phyloP scores from a whole-genome alignment of 2,888 invertebrate genomes.

The Spisula subtruncata region DNA sequence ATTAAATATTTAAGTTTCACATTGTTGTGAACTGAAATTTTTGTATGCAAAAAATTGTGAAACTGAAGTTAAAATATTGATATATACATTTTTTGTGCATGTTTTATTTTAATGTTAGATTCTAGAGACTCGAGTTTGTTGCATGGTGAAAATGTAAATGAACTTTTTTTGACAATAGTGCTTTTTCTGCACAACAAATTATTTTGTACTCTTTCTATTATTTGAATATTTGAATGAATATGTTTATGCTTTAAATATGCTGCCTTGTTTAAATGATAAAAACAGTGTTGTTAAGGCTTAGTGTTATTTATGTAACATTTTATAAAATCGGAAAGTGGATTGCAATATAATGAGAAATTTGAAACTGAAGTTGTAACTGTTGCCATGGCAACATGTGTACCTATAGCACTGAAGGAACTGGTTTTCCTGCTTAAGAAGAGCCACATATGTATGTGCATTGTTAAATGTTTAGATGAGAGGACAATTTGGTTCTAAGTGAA shows the following conservation, averaged over 20 bases:
- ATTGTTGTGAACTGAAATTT: background rate
- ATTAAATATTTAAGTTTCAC: background rate
- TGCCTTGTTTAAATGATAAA: background rate
- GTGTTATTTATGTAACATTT: background rate
- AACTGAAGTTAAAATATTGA: background rate
- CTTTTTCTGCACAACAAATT: slow-evolving; percentile 19
- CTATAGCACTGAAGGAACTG: background rate
- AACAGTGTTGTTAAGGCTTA: background rate
- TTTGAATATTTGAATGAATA: background rate
- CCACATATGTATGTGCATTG: background rate
- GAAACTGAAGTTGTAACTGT: background rate
- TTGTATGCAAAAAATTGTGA: slow-evolving; percentile 3
- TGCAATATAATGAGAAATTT: background rate
- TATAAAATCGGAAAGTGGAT: background rate
- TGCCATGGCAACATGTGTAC: slow-evolving; percentile 7
- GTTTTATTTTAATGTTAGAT: background rate
- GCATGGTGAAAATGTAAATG: slow-evolving; percentile 16
- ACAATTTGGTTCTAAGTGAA: background rate
- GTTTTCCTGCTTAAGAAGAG: background rate
- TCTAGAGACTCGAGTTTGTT: background rate
- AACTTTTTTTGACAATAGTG: slow-evolving; percentile 17
- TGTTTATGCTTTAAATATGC: slow-evolving; percentile 8
- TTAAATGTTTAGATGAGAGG: background rate
- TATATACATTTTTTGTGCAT: slow-evolving; percentile 6
- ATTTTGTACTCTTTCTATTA: slow-evolving; percentile 12